Conservation (phyloP, 2,113 vertebrate species). For the Pelodiscus sinensis region DNA sequence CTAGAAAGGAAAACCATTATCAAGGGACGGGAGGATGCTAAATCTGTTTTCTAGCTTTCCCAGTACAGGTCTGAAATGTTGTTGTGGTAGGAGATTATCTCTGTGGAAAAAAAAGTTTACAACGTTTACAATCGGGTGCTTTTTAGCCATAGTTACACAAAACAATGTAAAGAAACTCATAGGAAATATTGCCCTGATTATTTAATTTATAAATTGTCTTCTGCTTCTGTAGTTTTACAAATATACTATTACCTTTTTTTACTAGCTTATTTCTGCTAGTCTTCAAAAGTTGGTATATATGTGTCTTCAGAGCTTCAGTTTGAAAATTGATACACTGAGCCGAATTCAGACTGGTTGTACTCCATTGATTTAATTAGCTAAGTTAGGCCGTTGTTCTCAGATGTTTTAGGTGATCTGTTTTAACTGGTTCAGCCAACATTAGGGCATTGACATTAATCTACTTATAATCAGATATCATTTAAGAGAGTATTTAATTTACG, state of each 20-base stretch:
- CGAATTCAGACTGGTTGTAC: not conserved
- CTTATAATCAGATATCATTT: not conserved
- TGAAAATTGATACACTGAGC: not conserved
- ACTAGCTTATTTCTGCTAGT: constrained; percentile 15
- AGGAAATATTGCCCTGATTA: constrained; percentile 19
- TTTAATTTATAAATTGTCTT: not conserved
- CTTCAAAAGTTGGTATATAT: not conserved
- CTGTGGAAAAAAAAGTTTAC: constrained; percentile 20
- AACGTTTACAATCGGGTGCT: not conserved
- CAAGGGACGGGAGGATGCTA: not conserved
- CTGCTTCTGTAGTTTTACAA: constrained; percentile 2
- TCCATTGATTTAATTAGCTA: fast-evolving
- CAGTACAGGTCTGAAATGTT: fast-evolving
- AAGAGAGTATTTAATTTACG: fast-evolving
- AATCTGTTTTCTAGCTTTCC: not conserved
- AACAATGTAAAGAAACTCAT: not conserved
- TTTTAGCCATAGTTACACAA: not conserved
- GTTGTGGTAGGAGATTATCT: not conserved
- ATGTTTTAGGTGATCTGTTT: not conserved
- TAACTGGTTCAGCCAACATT: not conserved
- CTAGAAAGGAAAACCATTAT: fast-evolving
- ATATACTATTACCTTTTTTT: not conserved
- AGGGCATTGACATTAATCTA: not conserved
- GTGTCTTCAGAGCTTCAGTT: not conserved
- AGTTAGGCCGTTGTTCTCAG: not conserved